Evolutionary conservation across 2,797 vertebrate genomes (phyloP).

Genomic region (Limnodromus scolopaceus): DNA sequence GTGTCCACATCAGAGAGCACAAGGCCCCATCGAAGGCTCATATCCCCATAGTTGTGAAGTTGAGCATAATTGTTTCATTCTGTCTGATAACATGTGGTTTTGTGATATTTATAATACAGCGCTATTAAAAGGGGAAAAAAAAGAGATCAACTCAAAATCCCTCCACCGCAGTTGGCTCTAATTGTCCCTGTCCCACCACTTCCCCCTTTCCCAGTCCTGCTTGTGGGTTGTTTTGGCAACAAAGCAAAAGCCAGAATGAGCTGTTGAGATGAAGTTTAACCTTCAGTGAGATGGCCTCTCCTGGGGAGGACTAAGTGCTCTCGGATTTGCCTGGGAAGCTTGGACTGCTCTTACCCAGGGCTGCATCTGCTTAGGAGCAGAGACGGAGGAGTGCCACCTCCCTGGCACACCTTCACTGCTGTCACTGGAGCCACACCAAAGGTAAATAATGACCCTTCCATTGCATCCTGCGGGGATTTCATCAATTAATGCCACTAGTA

Average conservation of each 20-base stretch:
- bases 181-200: slow-evolving; percentile 67
- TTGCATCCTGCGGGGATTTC: not conserved
- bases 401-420: rapidly evolving
- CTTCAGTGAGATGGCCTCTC: not conserved
- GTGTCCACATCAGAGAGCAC: slow-evolving; percentile 59
- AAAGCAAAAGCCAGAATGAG: slow-evolving; percentile 26
- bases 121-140: slow-evolving; percentile 61
- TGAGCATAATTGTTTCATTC: slow-evolving; percentile 60
- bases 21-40: slow-evolving; percentile 1
- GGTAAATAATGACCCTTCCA: rapidly evolving
- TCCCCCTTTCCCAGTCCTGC: slow-evolving; percentile 47
- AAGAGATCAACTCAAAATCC: slow-evolving; percentile 56
- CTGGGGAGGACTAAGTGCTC: not conserved
- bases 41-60: slow-evolving; percentile 22
- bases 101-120: slow-evolving; percentile 56
- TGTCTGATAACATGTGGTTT: slow-evolving; percentile 66
- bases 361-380: not conserved
- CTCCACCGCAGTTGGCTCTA: slow-evolving; percentile 54
- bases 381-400: not conserved
- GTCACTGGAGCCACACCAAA: not conserved
- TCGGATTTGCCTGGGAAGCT: not conserved
- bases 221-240: slow-evolving; percentile 49
- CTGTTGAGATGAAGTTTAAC: slow-evolving; percentile 52
- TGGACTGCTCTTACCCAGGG: not conserved
- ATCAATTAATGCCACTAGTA: not conserved